Conservation (phyloP, 2,888 invertebrate genomes). For the Xanthia togata region DNA sequence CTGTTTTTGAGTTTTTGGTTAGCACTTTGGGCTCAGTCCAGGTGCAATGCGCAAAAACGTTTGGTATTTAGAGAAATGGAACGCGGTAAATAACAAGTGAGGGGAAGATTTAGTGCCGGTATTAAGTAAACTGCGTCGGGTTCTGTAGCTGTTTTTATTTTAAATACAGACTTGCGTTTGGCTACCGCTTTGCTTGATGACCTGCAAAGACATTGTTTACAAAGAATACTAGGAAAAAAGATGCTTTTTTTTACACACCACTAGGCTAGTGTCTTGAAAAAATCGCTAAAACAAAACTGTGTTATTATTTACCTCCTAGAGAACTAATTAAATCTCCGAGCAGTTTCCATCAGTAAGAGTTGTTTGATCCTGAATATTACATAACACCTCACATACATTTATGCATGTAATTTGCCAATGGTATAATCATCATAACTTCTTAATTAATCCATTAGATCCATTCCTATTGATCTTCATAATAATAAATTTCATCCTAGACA, state of each 20-base stretch:
- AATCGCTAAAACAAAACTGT: background rate
- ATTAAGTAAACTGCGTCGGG: constrained; percentile 45
- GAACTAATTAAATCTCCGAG: background rate
- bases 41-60: constrained; percentile 59
- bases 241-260: background rate
- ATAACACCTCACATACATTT: constrained; percentile 37
- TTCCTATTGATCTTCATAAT: constrained; percentile 35
- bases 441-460: constrained; percentile 21
- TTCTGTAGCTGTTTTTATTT: constrained; percentile 27
- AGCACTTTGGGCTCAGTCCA: constrained; percentile 21
- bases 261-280: background rate
- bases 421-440: constrained; percentile 26
- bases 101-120: constrained; percentile 51
- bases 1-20: constrained; percentile 44
- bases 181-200: constrained; percentile 9
- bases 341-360: background rate
- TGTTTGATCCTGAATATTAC: constrained; percentile 8
- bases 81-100: constrained; percentile 57
- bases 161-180: constrained; percentile 19
- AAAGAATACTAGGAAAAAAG: background rate
- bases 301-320: background rate
- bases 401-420: constrained; percentile 32
- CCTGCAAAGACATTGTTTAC: constrained; percentile 19
- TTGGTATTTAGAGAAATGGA: constrained; percentile 58
- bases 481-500: constrained; percentile 22